Evolutionary conservation across 2,797 vertebrate genomes (phyloP), one percentile per base, ranked within the genome.

Genomic region (Eleutherodactylus coqui): DNA sequence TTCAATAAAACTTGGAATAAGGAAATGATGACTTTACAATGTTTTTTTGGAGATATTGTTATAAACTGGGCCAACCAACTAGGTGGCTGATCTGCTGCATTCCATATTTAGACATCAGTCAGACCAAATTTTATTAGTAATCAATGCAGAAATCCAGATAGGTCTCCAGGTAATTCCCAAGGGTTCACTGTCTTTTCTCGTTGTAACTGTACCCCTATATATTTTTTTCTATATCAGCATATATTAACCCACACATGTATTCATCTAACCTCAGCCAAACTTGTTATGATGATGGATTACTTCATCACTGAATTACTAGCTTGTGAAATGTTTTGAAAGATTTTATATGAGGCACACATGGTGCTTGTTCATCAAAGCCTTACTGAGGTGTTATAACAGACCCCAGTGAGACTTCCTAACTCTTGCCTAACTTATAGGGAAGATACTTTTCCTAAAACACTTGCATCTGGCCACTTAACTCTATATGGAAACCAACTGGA

Each of bases 261-360:
- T 67, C 60, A 2, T n/a, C 41, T 67, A 49, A 80, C 78, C 78
- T 80, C 60, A 67, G 38, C 19, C 45, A 29, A 80, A 80, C 60
- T 80, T 64, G 4, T 47, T 67, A 19, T 10, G 32, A 64, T 80
- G 78, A 64, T 80, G 60, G 58, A 80, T 80, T 34, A 67, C 62
- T 34, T 49, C 55, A 80, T 45, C 78, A 49, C 60, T 34, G 60
- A 80, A 41, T 80, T 67, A 34, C 58, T 67, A 49, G 78, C 58
- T 60, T 80, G 62, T 80, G 27, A 80, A 67, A 67, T 67, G 58
- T 80, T 67, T 80, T 64, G n/a, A 79, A 29, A 62, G 55, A 45
- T 62, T 62, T 49, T 45, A 79, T 79, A 79, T 79, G 45, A 60
- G 43, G 47, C 60, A 49, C 78, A 80, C 60, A 80, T 80, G 78